These are phyloP conservation scores for Apeira syringaria DNA, from an alignment of 2,888 invertebrate genomes.

Conservation along the genomic window DNA sequence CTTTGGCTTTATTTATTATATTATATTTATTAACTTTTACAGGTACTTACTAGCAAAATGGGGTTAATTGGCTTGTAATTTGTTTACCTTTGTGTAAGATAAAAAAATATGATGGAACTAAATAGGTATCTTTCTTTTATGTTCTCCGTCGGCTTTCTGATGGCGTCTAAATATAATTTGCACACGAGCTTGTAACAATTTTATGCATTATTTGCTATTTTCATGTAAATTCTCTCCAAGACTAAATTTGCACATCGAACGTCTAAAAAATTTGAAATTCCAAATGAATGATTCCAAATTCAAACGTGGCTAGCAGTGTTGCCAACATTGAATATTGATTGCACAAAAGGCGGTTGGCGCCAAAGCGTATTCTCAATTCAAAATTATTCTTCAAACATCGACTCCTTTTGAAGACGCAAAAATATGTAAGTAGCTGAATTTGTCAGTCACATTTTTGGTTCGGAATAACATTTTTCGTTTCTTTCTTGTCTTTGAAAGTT, in stretches of 20 bases:
- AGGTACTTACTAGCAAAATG: no score
- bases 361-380: constrained; percentile 83
- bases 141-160: no score
- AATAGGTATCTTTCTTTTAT: no score
- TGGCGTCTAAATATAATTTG: no score
- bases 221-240: constrained; percentile 9
- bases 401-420: constrained; percentile 79
- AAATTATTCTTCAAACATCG: constrained; percentile 76
- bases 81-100: no score
- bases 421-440: constrained; percentile 82
- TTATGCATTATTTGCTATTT: constrained; percentile 8
- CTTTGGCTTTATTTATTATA: no score
- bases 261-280: constrained; percentile 60
- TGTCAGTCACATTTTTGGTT: constrained; percentile 73
- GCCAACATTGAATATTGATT: constrained; percentile 83
- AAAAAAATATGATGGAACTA: no score
- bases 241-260: constrained; percentile 43
- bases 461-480: constrained; percentile 52
- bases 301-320: constrained; percentile 61
- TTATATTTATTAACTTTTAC: no score
- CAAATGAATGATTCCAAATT: constrained; percentile 70
- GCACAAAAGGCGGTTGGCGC: constrained; percentile 80
- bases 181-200: no score
- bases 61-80: no score
- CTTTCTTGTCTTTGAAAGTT: constrained; percentile 30